A percentile compares a stretch with the other conserved stretches of the same genome.
Conservation (phyloP, 2,113 vertebrate species). For the Spea multiplicata region DNA sequence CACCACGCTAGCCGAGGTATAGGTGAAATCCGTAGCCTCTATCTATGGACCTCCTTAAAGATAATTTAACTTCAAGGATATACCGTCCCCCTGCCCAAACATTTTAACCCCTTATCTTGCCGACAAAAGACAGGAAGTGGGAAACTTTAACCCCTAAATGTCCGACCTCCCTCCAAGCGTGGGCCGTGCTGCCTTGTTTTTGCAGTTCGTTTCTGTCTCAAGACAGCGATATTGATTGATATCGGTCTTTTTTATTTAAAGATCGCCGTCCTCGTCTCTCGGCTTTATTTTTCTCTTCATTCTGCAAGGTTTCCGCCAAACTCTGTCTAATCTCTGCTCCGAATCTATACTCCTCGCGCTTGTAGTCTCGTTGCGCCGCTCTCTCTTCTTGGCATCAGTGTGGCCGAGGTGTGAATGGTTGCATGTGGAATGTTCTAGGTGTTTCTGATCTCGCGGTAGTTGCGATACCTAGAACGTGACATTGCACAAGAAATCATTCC, state of each 20-base stretch:
- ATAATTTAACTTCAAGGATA: too few species aligned
- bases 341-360: background rate
- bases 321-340: conserved; percentile 41
- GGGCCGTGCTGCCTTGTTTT: conserved; percentile 30
- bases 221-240: conserved; percentile 25
- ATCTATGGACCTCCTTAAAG: too few species aligned
- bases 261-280: conserved; percentile 15
- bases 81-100: too few species aligned
- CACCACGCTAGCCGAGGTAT: too few species aligned
- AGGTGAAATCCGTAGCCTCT: too few species aligned
- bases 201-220: conserved; percentile 36
- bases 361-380: background rate
- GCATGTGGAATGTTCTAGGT: too few species aligned
- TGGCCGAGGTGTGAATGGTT: background rate
- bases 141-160: too few species aligned
- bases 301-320: conserved; percentile 19
- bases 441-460: too few species aligned
- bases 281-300: background rate
- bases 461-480: too few species aligned
- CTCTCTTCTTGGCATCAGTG: background rate
- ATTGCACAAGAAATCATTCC: too few species aligned
- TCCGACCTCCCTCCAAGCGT: background rate
- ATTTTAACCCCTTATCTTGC: too few species aligned
- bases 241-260: conserved; percentile 25
- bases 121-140: too few species aligned